Evolutionary conservation across 2,888 invertebrate genomes (phyloP).

Genomic region (Lucinisca nassula): DNA sequence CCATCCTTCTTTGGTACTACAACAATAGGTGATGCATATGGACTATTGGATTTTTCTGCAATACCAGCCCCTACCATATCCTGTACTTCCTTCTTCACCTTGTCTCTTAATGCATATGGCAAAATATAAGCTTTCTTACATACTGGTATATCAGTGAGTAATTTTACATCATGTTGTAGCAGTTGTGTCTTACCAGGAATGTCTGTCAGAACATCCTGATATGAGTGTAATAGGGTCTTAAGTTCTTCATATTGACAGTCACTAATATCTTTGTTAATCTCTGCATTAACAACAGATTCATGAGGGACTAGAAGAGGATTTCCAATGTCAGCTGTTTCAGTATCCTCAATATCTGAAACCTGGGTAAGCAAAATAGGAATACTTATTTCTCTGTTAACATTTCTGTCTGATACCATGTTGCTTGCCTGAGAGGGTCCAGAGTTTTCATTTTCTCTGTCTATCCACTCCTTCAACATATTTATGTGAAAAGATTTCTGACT

Average conservation of each 20-base stretch:
- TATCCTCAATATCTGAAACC: not conserved
- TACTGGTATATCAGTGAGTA: not conserved
- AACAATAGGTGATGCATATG: slow-evolving; percentile 11
- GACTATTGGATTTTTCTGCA: slow-evolving; percentile 1
- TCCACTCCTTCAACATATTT: slow-evolving; percentile 23
- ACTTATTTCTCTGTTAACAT: not conserved
- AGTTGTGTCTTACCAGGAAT: not conserved
- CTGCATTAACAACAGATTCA: not conserved
- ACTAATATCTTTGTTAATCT: not conserved
- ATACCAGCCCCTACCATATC: slow-evolving; percentile 2
- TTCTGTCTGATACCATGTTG: not conserved
- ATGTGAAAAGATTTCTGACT: slow-evolving; percentile 10
- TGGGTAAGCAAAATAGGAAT: not conserved
- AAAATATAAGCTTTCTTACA: slow-evolving; percentile 3
- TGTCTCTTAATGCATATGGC: not conserved
- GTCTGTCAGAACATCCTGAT: not conserved
- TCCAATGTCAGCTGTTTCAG: not conserved
- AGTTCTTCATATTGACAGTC: not conserved
- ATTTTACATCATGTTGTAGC: not conserved
- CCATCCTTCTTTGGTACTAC: slow-evolving; percentile 25
- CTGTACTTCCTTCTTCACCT: not conserved
- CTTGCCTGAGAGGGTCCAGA: not conserved
- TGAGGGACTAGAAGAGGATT: not conserved
- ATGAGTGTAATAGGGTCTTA: not conserved
- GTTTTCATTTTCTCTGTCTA: not conserved